Conservation (phyloP, 2,888 invertebrate genomes). For the Gortyna flavago region DNA sequence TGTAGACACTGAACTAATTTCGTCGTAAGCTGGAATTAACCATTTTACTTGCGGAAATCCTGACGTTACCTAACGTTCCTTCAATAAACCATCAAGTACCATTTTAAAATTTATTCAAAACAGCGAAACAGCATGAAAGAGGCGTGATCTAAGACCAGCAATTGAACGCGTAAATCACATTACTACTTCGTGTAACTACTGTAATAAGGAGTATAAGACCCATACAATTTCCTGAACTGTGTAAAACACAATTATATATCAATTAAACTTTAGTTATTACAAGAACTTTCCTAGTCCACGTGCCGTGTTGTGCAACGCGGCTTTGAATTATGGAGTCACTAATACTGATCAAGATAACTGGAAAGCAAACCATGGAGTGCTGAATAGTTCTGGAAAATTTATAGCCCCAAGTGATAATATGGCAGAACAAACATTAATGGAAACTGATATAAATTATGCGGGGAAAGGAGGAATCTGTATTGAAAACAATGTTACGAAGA, state of each 20-base stretch:
- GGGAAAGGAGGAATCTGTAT: conserved; percentile 55
- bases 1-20: conserved; percentile 13
- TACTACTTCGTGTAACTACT: conserved; percentile 48
- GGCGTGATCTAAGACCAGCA: conserved; percentile 43
- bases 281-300: conserved; percentile 69
- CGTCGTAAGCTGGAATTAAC: conserved; percentile 9
- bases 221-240: conserved; percentile 62
- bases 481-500: conserved; percentile 46
- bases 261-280: conserved; percentile 71
- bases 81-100: conserved; percentile 24
- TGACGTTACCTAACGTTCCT: conserved; percentile 36
- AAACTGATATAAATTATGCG: conserved; percentile 67
- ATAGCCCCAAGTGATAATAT: conserved; percentile 71
- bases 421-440: conserved; percentile 63
- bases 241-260: conserved; percentile 69
- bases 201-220: conserved; percentile 45
- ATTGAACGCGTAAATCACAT: conserved; percentile 54
- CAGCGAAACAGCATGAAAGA: conserved; percentile 41
- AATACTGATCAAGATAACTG: conserved; percentile 79
- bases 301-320: conserved; percentile 75
- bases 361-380: conserved; percentile 67
- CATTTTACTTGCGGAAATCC: conserved; percentile 41
- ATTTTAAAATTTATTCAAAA: conserved; percentile 46
- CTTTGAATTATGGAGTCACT: conserved; percentile 77
- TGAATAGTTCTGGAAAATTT: conserved; percentile 74